These are phyloP conservation scores for Platorchestia sp. DNA, from an alignment of 1,140 invertebrate species.

Conservation along the genomic window DNA sequence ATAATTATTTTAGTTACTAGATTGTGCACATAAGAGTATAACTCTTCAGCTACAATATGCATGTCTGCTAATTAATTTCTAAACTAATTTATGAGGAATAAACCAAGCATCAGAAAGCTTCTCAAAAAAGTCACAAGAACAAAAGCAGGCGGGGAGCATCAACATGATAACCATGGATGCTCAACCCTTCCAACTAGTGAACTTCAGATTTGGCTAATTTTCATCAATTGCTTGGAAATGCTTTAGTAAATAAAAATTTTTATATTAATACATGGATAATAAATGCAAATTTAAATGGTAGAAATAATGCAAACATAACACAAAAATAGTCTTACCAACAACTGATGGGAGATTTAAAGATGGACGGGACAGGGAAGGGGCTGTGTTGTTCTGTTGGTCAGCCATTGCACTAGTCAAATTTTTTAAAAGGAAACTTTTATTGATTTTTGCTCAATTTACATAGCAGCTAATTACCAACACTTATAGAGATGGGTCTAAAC, in stretches of 20 bases:
- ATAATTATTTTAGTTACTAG: no score
- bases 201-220: conserved; percentile 26
- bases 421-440: background rate
- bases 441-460: background rate
- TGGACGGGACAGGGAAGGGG: conserved; percentile 31
- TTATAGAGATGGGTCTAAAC: background rate
- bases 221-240: background rate
- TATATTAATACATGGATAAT: background rate
- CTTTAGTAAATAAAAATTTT: background rate
- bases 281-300: background rate
- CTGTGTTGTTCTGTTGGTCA: conserved; percentile 50
- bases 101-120: conserved; percentile 6
- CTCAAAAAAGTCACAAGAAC: background rate
- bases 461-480: background rate
- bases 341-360: conserved; percentile 41
- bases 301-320: background rate
- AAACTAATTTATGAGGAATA: background rate
- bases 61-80: background rate
- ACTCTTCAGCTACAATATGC: no score
- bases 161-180: background rate
- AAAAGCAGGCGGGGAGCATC: background rate
- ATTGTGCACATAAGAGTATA: no score
- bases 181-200: background rate
- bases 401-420: background rate
- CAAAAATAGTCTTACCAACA: conserved; percentile 10